Percentiles rank a stretch among this genome's conserved stretches.
Conservation (phyloP, 2,797 vertebrate species). For the Acanthurus leucopareius region DNA sequence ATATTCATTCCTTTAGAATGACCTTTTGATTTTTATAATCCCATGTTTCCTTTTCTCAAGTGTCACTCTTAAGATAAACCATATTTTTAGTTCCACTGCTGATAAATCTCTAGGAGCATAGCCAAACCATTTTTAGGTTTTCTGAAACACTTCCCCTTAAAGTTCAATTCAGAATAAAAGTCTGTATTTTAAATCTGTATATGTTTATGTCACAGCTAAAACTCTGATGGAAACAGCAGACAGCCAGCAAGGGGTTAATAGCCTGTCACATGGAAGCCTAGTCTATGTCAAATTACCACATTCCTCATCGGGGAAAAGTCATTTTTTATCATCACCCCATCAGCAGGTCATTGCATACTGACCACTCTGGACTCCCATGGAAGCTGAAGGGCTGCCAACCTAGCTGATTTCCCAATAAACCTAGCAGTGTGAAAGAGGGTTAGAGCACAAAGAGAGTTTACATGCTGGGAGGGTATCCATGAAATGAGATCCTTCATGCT, state of each 20-base stretch:
- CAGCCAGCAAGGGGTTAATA: not conserved
- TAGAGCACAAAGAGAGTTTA: slow-evolving; percentile 50
- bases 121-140: not conserved
- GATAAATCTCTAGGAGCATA: not conserved
- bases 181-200: not conserved
- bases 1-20: not conserved
- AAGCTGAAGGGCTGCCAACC: slow-evolving; percentile 28
- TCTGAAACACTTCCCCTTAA: not conserved
- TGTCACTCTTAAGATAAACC: not conserved
- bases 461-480: slow-evolving; percentile 49
- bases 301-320: slow-evolving; percentile 11
- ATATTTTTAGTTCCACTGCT: not conserved
- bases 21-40: not conserved
- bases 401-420: slow-evolving; percentile 58
- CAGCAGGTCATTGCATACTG: slow-evolving; percentile 20
- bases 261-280: not conserved
- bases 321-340: slow-evolving; percentile 42
- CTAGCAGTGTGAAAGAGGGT: slow-evolving; percentile 54
- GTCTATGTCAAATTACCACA: slow-evolving; percentile 22
- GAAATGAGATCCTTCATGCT: slow-evolving; percentile 53
- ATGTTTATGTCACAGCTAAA: not conserved
- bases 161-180: not conserved
- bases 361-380: slow-evolving; percentile 25
- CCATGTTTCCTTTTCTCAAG: not conserved
- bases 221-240: not conserved